Conservation (phyloP, 2,797 vertebrate genomes). For the Notolabrus celidotus region DNA sequence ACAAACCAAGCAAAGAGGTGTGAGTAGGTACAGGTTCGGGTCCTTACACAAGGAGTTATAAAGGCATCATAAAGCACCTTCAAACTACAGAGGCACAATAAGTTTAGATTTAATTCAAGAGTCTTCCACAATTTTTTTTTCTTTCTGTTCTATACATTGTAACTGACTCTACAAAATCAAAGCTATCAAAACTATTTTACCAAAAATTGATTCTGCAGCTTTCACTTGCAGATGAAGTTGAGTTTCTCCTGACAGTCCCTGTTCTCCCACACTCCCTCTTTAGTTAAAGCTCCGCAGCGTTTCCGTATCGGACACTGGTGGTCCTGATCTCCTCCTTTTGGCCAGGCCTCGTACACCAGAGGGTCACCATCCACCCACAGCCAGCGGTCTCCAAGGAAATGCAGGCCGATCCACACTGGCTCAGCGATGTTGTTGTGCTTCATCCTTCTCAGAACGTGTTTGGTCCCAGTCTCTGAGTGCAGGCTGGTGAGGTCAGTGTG, state of each 20-base stretch:
- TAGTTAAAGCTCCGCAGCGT: slow-evolving; percentile 50
- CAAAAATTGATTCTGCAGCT: neutral
- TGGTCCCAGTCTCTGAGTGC: slow-evolving; percentile 6
- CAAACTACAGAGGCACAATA: no score
- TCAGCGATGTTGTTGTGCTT: neutral
- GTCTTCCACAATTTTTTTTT: no score
- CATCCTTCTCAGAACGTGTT: slow-evolving; percentile 12
- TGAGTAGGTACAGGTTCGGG: no score
- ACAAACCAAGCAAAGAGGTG: neutral
- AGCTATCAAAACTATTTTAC: no score
- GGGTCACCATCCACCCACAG: slow-evolving; percentile 56
- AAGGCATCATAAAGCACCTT: no score
- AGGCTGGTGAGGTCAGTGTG: slow-evolving; percentile 17
- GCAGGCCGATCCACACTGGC: slow-evolving; percentile 68
- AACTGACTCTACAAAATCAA: neutral
- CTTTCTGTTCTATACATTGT: no score
- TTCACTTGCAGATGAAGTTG: slow-evolving; percentile 56
- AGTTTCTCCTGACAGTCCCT: slow-evolving; percentile 43
- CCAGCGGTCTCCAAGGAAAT: slow-evolving; percentile 61
- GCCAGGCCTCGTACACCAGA: slow-evolving; percentile 30
- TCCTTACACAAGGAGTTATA: no score
- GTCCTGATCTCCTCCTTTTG: neutral
- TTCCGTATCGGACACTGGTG: slow-evolving; percentile 38
- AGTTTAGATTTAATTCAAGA: neutral
- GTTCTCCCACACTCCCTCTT: slow-evolving; percentile 27